Percentiles rank a stretch among this genome's conserved stretches.
These are phyloP conservation scores for Nannospalax galili DNA, from an alignment of 2,113 vertebrate genomes.

Conservation along the genomic window DNA sequence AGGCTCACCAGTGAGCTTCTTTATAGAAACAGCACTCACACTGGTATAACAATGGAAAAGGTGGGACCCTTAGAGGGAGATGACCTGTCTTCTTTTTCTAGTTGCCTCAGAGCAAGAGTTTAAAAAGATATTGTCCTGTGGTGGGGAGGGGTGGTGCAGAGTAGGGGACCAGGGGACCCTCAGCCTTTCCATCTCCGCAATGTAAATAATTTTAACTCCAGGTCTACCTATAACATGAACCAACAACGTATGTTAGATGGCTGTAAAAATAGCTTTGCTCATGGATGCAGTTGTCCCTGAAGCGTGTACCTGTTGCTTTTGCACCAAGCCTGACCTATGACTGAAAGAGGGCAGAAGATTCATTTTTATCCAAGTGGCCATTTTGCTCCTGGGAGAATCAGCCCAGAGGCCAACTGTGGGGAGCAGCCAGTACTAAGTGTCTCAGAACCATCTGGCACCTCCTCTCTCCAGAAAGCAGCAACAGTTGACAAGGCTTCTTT, in stretches of 20 bases:
- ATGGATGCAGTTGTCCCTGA: slow-evolving; percentile 5
- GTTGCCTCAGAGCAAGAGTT: slow-evolving; percentile 24
- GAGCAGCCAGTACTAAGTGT: neutral
- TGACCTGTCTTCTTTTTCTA: slow-evolving; percentile 52
- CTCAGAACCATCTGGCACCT: neutral
- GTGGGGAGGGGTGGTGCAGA: neutral
- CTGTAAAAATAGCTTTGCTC: slow-evolving; percentile 16
- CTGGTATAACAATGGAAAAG: slow-evolving; percentile 38
- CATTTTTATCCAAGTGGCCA: slow-evolving; percentile 57
- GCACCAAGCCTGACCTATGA: neutral
- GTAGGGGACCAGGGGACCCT: neutral
- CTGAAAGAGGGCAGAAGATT: slow-evolving; percentile 31
- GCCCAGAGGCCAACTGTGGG: slow-evolving; percentile 58
- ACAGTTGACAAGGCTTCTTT: neutral
- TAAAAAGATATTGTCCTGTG: slow-evolving; percentile 23
- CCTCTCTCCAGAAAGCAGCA: neutral
- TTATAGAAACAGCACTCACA: slow-evolving; percentile 54
- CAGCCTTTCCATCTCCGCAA: neutral
- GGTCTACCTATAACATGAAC: neutral
- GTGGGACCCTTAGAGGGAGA: slow-evolving; percentile 63
- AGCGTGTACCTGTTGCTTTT: slow-evolving; percentile 43
- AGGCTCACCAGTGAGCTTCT: slow-evolving; percentile 50
- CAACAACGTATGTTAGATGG: neutral
- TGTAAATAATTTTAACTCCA: slow-evolving; percentile 43
- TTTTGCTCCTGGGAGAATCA: slow-evolving; percentile 57